Conservation (phyloP, 2,888 invertebrate genomes). For the Acleris sparsana region DNA sequence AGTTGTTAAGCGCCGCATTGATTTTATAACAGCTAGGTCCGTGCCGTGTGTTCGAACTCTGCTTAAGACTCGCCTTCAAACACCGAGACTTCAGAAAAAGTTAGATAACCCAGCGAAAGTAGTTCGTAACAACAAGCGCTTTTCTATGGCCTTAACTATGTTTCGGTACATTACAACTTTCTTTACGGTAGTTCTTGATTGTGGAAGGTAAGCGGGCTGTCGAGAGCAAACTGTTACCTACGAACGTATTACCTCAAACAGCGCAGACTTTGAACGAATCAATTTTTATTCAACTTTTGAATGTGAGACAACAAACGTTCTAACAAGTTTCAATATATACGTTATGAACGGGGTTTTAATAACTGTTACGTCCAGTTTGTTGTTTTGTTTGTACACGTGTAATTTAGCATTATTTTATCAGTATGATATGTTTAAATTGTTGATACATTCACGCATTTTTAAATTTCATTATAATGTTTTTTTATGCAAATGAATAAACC, state of each 20-base stretch:
- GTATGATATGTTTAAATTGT: no score
- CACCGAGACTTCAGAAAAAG: conserved; percentile 53
- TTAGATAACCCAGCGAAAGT: conserved; percentile 64
- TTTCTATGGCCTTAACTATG: conserved; percentile 48
- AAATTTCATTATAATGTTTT: no score
- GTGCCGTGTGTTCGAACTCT: conserved; percentile 49
- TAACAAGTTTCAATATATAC: not conserved
- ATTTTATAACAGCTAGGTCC: conserved; percentile 59
- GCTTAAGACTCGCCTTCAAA: conserved; percentile 56
- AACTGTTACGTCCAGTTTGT: no score
- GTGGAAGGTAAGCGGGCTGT: conserved; percentile 43
- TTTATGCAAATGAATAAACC: no score
- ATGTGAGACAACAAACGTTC: not conserved
- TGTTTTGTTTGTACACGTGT: no score
- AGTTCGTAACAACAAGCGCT: conserved; percentile 57
- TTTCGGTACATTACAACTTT: conserved; percentile 54
- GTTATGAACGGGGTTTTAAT: no score
- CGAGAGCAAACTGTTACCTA: conserved; percentile 33
- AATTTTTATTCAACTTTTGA: conserved; percentile 15
- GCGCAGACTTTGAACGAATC: conserved; percentile 2
- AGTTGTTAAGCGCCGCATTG: conserved; percentile 65
- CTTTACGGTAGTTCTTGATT: conserved; percentile 49
- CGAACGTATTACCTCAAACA: conserved; percentile 29
- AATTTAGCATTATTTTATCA: no score
- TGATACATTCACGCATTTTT: no score